Percentiles rank a stretch among this genome's conserved stretches.
Conservation (phyloP, 2,888 invertebrate species). For the Osmoderma eremita region DNA sequence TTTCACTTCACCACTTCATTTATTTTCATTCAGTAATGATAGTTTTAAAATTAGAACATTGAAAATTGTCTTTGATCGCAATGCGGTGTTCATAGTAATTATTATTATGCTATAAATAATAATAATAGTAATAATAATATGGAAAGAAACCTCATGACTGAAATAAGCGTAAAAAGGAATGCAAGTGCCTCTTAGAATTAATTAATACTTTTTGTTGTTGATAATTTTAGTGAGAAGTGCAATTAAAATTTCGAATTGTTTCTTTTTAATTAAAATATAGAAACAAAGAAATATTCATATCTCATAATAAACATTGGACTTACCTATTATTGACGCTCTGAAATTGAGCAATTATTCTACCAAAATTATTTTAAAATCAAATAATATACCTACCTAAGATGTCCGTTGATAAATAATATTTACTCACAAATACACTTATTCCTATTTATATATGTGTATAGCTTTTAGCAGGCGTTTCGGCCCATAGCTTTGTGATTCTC, state of each 20-base stretch:
- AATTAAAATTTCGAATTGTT: slow-evolving; percentile 33
- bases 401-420: too few species aligned
- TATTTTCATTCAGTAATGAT: neutral
- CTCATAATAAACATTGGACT: slow-evolving; percentile 13
- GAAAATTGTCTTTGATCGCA: slow-evolving; percentile 8
- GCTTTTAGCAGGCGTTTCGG: too few species aligned
- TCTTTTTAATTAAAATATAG: slow-evolving; percentile 24
- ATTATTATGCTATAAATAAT: neutral
- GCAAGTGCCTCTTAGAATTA: slow-evolving; percentile 42
- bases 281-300: slow-evolving; percentile 17
- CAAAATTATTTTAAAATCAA: neutral
- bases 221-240: slow-evolving; percentile 40
- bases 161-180: slow-evolving; percentile 17
- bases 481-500: too few species aligned
- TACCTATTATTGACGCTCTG: neutral
- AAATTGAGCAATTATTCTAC: neutral
- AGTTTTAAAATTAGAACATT: slow-evolving; percentile 16
- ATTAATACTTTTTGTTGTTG: slow-evolving; percentile 28
- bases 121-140: neutral
- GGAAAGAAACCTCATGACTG: slow-evolving; percentile 18
- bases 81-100: neutral
- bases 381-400: neutral
- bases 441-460: too few species aligned
- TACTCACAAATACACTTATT: too few species aligned
- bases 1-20: slow-evolving; percentile 11